Base-by-base conservation (phyloP, 2,888 invertebrate species). In the Allacma fusca region DNA sequence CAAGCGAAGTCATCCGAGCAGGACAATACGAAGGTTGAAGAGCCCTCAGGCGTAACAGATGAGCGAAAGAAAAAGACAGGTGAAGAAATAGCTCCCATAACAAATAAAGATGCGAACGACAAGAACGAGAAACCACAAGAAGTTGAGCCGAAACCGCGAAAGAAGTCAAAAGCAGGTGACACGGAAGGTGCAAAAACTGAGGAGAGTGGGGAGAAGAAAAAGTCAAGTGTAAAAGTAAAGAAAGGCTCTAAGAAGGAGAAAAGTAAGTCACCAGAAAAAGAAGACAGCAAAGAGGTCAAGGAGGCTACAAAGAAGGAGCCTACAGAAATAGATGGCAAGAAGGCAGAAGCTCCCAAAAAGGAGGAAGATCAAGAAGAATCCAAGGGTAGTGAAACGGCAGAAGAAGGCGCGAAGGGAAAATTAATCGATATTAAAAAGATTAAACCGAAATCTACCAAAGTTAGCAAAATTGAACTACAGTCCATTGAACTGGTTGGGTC, bases 271-370 rank as follows among this genome's bases (percentile, higher is more conserved):
- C n/a, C 9, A 59, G 19, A 59, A 59, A n/a, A 59, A 23, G 59
- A 7, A 13, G 59, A 7, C 5, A 16, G 23, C 19, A 67, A 67
- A 24, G n/a, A 28, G 43, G 69, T 29, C n/a, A n/a, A 69, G 40
- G 69, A 34, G 7, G 40, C 13, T 29, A 40, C 40, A 13, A 13
- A 40, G 13, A 40, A 40, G 40, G 62, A 62, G 16, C 7, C 62
- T 23, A 13, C n/a, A 21, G n/a, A 70, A 13, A 28, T 13, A 9
- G 23, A 24, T 9, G n/a, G 5, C 19, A 68, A 68, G 9, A 19
- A 62, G 69, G 34, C 13, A 21, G 69, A 69, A 69, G 69, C 40
- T 40, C 7, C 40, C 13, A 13, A 40, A 40, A 40, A n/a, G n/a
- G n/a, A 40, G 40, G 13, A 40, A 40, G 40, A 21, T 12, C 26